These are phyloP conservation scores for Fukomys damarensis DNA, from an alignment of 2,113 vertebrate genomes.

Conservation along the genomic window DNA sequence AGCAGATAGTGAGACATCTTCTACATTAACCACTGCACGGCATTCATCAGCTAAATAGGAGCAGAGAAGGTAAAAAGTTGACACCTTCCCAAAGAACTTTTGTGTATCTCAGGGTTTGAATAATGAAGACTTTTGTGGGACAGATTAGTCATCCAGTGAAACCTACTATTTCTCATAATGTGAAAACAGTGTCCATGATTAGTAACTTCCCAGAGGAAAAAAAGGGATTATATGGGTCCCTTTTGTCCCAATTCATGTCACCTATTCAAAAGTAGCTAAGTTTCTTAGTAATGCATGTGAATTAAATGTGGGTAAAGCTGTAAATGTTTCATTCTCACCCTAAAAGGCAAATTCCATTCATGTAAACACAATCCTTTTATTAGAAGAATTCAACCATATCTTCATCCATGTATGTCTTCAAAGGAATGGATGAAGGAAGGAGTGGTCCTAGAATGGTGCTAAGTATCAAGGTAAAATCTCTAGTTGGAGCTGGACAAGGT, in stretches of 20 bases:
- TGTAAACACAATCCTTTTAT: conserved; percentile 32
- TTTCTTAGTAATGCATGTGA: conserved; percentile 44
- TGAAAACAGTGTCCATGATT: background rate
- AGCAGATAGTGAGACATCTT: conserved; percentile 92
- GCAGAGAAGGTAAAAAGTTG: conserved; percentile 53
- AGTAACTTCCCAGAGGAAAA: conserved; percentile 39
- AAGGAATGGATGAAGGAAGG: background rate
- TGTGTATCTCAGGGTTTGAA: conserved; percentile 13
- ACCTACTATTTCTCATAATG: conserved; percentile 41
- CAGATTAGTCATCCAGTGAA: conserved; percentile 30
- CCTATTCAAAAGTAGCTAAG: conserved; percentile 44
- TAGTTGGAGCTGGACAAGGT: background rate
- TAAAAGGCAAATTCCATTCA: conserved; percentile 26
- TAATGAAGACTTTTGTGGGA: conserved; percentile 13
- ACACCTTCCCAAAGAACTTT: conserved; percentile 20
- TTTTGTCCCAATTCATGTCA: background rate
- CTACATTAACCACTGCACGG: conserved; percentile 93
- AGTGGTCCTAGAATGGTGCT: background rate
- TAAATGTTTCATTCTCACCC: conserved; percentile 47
- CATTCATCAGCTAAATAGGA: conserved; percentile 90
- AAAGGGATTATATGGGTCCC: background rate
- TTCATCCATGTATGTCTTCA: conserved; percentile 7
- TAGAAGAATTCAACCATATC: conserved; percentile 30
- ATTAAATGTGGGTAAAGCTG: background rate
- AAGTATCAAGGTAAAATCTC: conserved; percentile 14